Evolutionary conservation across 2,888 invertebrate genomes (phyloP), one percentile per base, ranked within the genome.

Genomic region (Lycia hirtaria): DNA sequence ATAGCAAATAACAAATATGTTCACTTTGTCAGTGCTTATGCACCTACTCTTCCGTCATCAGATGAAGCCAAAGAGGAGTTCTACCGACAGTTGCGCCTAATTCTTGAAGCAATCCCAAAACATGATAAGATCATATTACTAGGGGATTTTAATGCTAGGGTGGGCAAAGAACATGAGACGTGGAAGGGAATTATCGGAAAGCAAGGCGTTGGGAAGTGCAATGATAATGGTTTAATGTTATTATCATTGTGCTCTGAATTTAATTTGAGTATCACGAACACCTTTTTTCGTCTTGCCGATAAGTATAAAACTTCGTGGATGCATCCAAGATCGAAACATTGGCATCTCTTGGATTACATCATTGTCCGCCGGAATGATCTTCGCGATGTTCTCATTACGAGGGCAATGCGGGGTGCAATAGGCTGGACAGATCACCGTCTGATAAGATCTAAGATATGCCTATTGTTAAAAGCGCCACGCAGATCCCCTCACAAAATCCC

Each of bases 291-390:
- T n/a, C n/a, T n/a, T n/a, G n/a, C n/a, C n/a, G 7, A 35, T 15
- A 65, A 67, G 41, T 54, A 61, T 37, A 69, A 67, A 14, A 69
- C 61, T 10, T 51, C 67, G 15, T 67, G 64, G 65, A 63, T 66
- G 62, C 66, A 68, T 35, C 69, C 64, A 1, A 50, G 69, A 26
- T 66, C 67, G 4, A 68, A 64, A 24, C 65, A 67, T 26, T 69
- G 64, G 65, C 54, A 54, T 22, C 45, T 65, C 37, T 9, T 67
- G 14, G 62, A 67, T 35, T 64, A 68, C 30, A 62, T 56, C 1
- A 62, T 68, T 4, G 58, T 65, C 0, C 26, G 64, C 5, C 35
- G 17, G 1, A 35, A 35, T 2, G 35, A 35, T 17, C n/a, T n/a
- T n/a, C n/a, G n/a, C n/a, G n/a, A n/a, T n/a, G n/a, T n/a, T n/a